A percentile compares a stretch with the other conserved stretches of the same genome.
Conservation (phyloP, 2,797 vertebrate genomes). For the Lacerta agilis region DNA sequence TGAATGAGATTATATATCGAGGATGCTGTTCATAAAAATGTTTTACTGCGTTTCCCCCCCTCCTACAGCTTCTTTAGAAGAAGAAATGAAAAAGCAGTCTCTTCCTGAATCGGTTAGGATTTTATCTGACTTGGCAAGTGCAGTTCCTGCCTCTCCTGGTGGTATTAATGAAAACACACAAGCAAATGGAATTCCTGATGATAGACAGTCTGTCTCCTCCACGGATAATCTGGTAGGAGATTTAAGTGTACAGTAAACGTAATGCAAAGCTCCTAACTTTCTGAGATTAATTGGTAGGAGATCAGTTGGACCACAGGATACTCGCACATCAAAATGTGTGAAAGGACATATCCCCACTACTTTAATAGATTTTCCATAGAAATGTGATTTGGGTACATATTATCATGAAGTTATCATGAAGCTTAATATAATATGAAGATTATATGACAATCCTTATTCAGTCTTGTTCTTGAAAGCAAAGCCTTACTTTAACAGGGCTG, state of each 20-base stretch:
- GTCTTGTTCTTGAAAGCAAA: background rate
- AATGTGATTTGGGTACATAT: background rate
- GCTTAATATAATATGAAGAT: background rate
- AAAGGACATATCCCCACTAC: background rate
- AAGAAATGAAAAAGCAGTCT: conserved; percentile 72
- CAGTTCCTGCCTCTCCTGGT: conserved; percentile 72
- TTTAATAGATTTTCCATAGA: background rate
- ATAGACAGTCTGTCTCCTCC: conserved; percentile 91
- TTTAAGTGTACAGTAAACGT: background rate
- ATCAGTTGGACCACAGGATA: background rate
- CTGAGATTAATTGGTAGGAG: background rate
- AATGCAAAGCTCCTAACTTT: background rate
- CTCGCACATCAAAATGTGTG: background rate
- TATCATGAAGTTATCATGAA: background rate
- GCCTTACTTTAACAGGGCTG: background rate
- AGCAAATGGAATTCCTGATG: conserved; percentile 92
- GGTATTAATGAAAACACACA: conserved; percentile 81
- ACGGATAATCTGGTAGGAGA: conserved; percentile 90
- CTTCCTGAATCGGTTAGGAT: conserved; percentile 50
- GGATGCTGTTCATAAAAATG: background rate
- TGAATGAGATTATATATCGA: background rate
- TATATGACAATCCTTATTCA: background rate
- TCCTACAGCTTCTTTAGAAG: conserved; percentile 59
- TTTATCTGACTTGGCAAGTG: conserved; percentile 71
- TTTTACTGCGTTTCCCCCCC: conserved; percentile 19